Evolutionary conservation across 1,140 invertebrate genomes (phyloP), one percentile per base, ranked within the genome.

Genomic region (Habropoda laboriosa): DNA sequence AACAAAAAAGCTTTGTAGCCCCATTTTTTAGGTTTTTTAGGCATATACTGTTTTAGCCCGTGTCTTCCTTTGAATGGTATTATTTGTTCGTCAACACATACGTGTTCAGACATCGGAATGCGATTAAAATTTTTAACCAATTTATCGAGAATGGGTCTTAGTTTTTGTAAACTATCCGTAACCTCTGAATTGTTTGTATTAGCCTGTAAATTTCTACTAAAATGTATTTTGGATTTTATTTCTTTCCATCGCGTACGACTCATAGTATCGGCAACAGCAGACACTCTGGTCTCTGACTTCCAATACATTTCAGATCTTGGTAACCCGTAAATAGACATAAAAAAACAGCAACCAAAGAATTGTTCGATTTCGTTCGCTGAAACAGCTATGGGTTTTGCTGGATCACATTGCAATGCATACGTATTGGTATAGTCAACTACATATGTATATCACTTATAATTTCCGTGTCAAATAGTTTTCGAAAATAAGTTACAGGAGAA

Each of bases 21-120:
- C 47, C 64, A 68, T 68, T 68, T 68, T 68, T 68, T 68, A 68
- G 64, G 64, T 68, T 53, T 68, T 67, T 68, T 45, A 13, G 47
- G 47, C 47, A 21, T 49, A 49, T 49, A 49, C 47, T 49, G 38
- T 49, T 21, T 49, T 49, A 49, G 47, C 47, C 16, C 21, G 1
- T 49, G 47, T 49, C 47, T 49, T 49, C 47, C 47, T 35, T 35
- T 58, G 32, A 35, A 58, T 5, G 57, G 27, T 58, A 58, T 32
- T 12, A 58, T 58, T 4, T 58, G 57, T 30, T 58, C 30, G 57
- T 58, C 57, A 58, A 58, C 27, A 35, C 57, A 58, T 30, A 58
- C 16, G 57, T 58, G 57, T 58, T 58, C 12, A 30, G n/a, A 24
- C 30, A 35, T 57, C 1, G 55, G 24, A 57, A 57, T 57, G 55